A percentile compares a stretch with the other conserved stretches of the same genome.
phyloP scores from a whole-genome alignment of 1,140 invertebrate genomes.

The Drosophila pachea region DNA sequence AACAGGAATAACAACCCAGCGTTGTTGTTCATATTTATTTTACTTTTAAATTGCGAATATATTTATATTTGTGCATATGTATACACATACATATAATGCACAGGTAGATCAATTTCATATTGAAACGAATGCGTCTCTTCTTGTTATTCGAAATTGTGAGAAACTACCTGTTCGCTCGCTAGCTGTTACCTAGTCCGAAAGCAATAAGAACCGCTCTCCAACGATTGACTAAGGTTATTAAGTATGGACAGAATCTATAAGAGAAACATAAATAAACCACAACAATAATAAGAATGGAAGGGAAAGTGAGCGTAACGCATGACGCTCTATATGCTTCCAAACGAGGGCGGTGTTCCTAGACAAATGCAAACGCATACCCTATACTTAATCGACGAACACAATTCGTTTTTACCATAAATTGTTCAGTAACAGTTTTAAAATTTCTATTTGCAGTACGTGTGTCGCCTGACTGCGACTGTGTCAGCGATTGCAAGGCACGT shows the following conservation, averaged over 20 bases:
- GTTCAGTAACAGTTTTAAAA: constrained; percentile 23
- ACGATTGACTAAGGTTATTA: constrained; percentile 56
- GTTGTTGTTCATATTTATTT: constrained; percentile 55
- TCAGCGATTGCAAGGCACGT: constrained; percentile 24
- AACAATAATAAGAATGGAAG: constrained; percentile 26
- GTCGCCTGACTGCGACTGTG: constrained; percentile 13
- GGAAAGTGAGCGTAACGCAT: constrained; percentile 50
- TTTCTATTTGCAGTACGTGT: constrained; percentile 22
- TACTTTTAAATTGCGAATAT: constrained; percentile 51
- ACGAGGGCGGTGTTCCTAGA: not conserved
- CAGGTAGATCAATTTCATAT: constrained; percentile 45
- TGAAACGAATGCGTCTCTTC: constrained; percentile 41
- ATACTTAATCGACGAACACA: constrained; percentile 27
- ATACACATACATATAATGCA: constrained; percentile 3
- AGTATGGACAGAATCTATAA: constrained; percentile 22
- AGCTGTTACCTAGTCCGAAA: constrained; percentile 49
- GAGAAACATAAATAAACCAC: constrained; percentile 52
- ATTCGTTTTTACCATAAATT: constrained; percentile 17
- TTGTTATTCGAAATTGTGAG: constrained; percentile 41
- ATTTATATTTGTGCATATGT: constrained; percentile 2
- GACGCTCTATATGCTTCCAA: constrained; percentile 25
- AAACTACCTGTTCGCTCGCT: constrained; percentile 38
- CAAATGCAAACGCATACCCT: constrained; percentile 1
- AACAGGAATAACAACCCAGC: constrained; percentile 48
- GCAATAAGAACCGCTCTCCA: constrained; percentile 13